phyloP scores from a whole-genome alignment of 2,113 vertebrate genomes.

The Petrocephalus microphthalmus region DNA sequence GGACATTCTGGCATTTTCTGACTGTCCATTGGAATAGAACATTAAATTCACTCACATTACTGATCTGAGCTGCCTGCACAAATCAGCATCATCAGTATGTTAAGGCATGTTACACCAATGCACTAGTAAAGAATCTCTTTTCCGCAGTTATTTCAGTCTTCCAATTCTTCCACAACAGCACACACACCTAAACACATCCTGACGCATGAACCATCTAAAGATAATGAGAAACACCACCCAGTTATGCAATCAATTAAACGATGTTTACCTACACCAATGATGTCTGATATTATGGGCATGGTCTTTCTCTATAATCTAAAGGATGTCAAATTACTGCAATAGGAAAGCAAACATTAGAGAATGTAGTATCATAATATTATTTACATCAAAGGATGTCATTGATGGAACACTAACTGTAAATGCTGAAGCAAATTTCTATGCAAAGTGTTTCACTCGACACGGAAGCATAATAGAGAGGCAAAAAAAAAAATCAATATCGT shows the following conservation, averaged over 20 bases:
- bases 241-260: not conserved
- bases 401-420: not conserved
- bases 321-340: not conserved
- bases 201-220: not conserved
- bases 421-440: not conserved
- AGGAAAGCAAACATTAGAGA: not conserved
- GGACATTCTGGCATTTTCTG: not conserved
- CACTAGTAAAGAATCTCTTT: not conserved
- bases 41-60: not conserved
- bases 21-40: not conserved
- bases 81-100: not conserved
- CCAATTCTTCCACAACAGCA: not conserved
- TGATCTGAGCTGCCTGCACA: not conserved
- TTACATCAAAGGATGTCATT: not conserved
- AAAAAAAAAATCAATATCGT: not conserved
- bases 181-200: not conserved
- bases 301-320: not conserved
- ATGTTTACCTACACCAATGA: not conserved
- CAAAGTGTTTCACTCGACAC: not conserved
- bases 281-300: not conserved
- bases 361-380: not conserved
- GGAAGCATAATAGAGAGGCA: not conserved
- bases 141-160: not conserved
- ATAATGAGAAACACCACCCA: not conserved
- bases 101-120: not conserved